These are phyloP conservation scores for Acanthurus tractus DNA, from an alignment of 2,797 vertebrate genomes.

Conservation along the genomic window DNA sequence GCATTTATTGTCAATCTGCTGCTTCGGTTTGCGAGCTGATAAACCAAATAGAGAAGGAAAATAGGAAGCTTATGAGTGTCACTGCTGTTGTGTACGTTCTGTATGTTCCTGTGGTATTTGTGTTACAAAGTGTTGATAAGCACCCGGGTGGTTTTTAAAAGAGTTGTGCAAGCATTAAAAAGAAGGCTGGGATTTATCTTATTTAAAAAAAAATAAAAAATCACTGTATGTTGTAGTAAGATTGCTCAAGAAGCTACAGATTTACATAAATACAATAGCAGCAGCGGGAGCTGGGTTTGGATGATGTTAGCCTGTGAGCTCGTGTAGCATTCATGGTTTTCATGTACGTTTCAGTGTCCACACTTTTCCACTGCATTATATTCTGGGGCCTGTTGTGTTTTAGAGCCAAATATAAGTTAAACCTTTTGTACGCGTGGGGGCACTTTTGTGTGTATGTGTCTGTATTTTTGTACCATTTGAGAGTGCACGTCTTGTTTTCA, in stretches of 20 bases:
- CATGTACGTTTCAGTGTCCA: slow-evolving; percentile 44
- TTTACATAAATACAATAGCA: slow-evolving; percentile 42
- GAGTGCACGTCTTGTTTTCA: slow-evolving; percentile 71
- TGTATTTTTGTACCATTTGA: slow-evolving; percentile 80
- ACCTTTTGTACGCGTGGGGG: slow-evolving; percentile 79
- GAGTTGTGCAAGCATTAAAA: slow-evolving; percentile 10
- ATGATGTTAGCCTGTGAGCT: slow-evolving; percentile 27
- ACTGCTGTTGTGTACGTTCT: slow-evolving; percentile 38
- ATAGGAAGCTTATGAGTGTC: slow-evolving; percentile 41
- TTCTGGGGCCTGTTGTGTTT: slow-evolving; percentile 61
- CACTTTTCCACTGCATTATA: slow-evolving; percentile 26
- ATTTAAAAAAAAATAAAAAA: slow-evolving; percentile 25
- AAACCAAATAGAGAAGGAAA: slow-evolving; percentile 30
- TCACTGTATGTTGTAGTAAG: slow-evolving; percentile 33
- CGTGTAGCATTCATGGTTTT: slow-evolving; percentile 23
- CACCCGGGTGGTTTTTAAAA: slow-evolving; percentile 30
- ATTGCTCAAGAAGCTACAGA: slow-evolving; percentile 28
- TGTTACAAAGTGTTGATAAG: slow-evolving; percentile 10
- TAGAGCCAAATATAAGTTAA: slow-evolving; percentile 46
- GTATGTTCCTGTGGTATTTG: slow-evolving; percentile 36
- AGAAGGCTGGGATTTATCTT: slow-evolving; percentile 16
- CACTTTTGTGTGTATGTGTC: slow-evolving; percentile 73
- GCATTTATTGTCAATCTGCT: slow-evolving; percentile 48
- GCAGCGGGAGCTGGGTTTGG: slow-evolving; percentile 33
- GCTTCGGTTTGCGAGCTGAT: slow-evolving; percentile 41